A percentile compares a stretch with the other conserved stretches of the same genome.
These are phyloP conservation scores for Phytoseiulus persimilis DNA, from an alignment of 2,888 invertebrate genomes.

Conservation along the genomic window DNA sequence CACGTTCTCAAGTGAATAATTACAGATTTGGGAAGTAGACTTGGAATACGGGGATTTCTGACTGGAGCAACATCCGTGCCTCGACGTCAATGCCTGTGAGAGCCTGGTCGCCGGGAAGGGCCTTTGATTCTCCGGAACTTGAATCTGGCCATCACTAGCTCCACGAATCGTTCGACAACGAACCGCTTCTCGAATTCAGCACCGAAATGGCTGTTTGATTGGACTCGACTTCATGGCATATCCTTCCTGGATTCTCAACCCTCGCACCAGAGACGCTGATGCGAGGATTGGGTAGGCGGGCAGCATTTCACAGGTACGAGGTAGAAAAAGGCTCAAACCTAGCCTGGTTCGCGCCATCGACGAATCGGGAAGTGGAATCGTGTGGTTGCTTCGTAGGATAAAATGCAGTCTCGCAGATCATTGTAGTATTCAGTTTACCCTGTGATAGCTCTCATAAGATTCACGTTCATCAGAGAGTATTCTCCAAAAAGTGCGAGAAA, in stretches of 20 bases:
- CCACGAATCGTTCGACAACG: too few relatives aligned
- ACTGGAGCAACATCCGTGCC: neutral
- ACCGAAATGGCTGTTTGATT: too few relatives aligned
- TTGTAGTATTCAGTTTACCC: slow-evolving; percentile 5
- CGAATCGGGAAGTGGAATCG: neutral
- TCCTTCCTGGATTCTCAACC: neutral
- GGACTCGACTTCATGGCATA: neutral
- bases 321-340: neutral
- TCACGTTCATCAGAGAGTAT: neutral
- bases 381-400: neutral
- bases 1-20: neutral
- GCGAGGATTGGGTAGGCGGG: neutral
- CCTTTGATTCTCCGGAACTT: too few relatives aligned
- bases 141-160: too few relatives aligned
- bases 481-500: neutral
- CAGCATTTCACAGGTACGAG: neutral
- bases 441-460: neutral
- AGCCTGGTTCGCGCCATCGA: neutral
- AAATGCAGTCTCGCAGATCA: neutral
- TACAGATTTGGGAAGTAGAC: neutral
- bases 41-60: neutral
- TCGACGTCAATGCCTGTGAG: neutral
- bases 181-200: neutral
- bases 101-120: neutral
- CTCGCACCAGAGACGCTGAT: neutral